Evolutionary conservation across 1,140 invertebrate species (phyloP).

Genomic region (Bombus terrestris): DNA sequence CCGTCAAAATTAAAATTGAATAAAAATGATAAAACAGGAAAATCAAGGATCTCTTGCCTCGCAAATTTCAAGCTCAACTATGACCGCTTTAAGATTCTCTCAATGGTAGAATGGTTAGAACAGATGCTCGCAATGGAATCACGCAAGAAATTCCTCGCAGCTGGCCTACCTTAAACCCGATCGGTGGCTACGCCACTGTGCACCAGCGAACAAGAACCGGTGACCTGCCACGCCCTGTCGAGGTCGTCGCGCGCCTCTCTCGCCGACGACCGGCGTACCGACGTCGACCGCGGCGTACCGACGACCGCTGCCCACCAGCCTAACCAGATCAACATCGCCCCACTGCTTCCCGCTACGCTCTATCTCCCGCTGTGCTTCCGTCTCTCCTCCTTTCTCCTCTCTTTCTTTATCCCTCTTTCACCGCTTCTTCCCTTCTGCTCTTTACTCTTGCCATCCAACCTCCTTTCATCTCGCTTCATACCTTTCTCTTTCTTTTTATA

Average conservation of each 20-base stretch:
- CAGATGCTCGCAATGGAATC: conserved; percentile 3
- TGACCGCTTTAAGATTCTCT: no score
- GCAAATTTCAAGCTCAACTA: no score
- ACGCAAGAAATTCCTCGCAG: conserved; percentile 28
- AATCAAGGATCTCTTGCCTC: not conserved
- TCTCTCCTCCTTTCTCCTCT: conserved; percentile 40
- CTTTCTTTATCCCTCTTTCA: conserved; percentile 28
- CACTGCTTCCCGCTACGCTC: conserved; percentile 55
- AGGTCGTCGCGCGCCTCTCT: conserved; percentile 79
- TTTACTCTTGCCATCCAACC: not conserved
- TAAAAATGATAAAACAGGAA: not conserved
- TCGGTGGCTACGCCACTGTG: conserved; percentile 74
- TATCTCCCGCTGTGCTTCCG: conserved; percentile 41
- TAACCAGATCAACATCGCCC: conserved; percentile 80
- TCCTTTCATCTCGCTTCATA: not conserved
- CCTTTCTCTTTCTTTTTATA: not conserved
- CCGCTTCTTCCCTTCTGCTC: conserved; percentile 17
- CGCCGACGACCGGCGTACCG: conserved; percentile 69
- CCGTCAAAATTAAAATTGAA: no score
- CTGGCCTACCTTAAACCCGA: conserved; percentile 42
- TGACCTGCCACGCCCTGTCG: conserved; percentile 81
- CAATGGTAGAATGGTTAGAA: not conserved
- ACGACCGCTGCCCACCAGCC: conserved; percentile 73
- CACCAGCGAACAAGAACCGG: conserved; percentile 70
- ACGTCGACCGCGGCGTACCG: conserved; percentile 70